Conservation (phyloP, 1,140 invertebrate genomes). For the Cephus cinctus region DNA sequence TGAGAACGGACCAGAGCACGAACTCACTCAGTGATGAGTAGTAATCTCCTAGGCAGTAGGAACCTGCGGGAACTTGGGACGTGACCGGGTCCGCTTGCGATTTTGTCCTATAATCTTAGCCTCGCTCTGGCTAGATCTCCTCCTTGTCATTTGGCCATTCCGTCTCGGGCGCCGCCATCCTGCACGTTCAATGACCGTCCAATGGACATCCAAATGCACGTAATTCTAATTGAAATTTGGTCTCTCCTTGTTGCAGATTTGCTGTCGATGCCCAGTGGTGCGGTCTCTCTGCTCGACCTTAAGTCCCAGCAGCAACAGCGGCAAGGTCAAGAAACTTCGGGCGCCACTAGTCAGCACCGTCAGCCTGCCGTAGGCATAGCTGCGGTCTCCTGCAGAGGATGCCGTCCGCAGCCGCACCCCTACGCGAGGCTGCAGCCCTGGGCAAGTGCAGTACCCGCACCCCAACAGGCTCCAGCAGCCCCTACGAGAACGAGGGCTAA, state of each 20-base stretch:
- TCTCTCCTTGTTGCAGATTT: not conserved
- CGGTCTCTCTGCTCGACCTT: not conserved
- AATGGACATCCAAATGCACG: too few relatives aligned
- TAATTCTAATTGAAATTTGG: too few relatives aligned
- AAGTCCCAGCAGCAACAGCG: conserved; percentile 1
- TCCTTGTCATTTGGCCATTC: too few relatives aligned
- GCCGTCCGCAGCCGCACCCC: conserved; percentile 1
- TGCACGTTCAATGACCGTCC: too few relatives aligned
- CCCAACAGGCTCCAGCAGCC: not conserved
- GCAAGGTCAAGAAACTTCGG: not conserved
- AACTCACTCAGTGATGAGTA: too few relatives aligned
- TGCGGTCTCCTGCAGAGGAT: not conserved
- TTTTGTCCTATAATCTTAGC: too few relatives aligned
- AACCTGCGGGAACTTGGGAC: too few relatives aligned
- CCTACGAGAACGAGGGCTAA: not conserved
- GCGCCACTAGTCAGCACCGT: not conserved
- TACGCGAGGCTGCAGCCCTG: conserved; percentile 1
- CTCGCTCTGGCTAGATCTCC: too few relatives aligned
- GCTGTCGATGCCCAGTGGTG: not conserved
- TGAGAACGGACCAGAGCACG: too few relatives aligned
- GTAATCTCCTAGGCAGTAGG: too few relatives aligned
- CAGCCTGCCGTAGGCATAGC: conserved; percentile 2
- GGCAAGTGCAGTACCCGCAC: not conserved
- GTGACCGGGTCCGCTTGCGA: too few relatives aligned
- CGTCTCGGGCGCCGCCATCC: too few relatives aligned